Evolutionary conservation across 2,888 invertebrate genomes (phyloP).

Genomic region (Caenorhabditis doughertyi): DNA sequence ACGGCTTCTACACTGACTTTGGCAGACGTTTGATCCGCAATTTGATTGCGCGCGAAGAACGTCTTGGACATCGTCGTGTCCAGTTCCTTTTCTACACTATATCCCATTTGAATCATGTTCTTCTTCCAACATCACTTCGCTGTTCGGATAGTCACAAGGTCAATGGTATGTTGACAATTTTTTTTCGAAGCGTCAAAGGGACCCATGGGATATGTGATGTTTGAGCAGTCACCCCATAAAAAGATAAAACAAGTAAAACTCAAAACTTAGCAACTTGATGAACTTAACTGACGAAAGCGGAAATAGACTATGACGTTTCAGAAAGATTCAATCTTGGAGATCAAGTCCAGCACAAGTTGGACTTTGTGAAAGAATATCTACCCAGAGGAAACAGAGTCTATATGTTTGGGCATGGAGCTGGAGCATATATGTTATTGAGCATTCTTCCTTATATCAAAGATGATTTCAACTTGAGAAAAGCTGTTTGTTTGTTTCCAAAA

Average conservation of each 20-base stretch:
- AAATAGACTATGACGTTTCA: slow-evolving; percentile 46
- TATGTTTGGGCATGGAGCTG: slow-evolving; percentile 80
- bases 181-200: not conserved
- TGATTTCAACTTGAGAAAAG: slow-evolving; percentile 73
- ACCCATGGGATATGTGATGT: too few species aligned
- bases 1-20: slow-evolving; percentile 79
- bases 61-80: slow-evolving; percentile 62
- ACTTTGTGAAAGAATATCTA: slow-evolving; percentile 76
- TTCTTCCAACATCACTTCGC: slow-evolving; percentile 72
- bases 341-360: slow-evolving; percentile 79
- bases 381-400: slow-evolving; percentile 73
- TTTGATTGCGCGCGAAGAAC: slow-evolving; percentile 68
- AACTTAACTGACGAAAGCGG: too few species aligned
- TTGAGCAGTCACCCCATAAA: not conserved
- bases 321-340: slow-evolving; percentile 75
- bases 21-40: slow-evolving; percentile 72
- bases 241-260: not conserved
- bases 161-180: slow-evolving; percentile 64
- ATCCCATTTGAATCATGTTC: slow-evolving; percentile 79
- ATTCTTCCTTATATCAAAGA: slow-evolving; percentile 75
- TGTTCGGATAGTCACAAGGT: slow-evolving; percentile 65
- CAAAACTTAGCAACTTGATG: not conserved
- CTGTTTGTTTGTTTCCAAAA: slow-evolving; percentile 78
- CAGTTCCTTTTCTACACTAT: slow-evolving; percentile 73
- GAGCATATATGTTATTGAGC: slow-evolving; percentile 76